Percentiles rank a stretch among this genome's conserved stretches.
phyloP scores from a whole-genome alignment of 2,797 vertebrate species.

The Mormyrus hasselquistii region DNA sequence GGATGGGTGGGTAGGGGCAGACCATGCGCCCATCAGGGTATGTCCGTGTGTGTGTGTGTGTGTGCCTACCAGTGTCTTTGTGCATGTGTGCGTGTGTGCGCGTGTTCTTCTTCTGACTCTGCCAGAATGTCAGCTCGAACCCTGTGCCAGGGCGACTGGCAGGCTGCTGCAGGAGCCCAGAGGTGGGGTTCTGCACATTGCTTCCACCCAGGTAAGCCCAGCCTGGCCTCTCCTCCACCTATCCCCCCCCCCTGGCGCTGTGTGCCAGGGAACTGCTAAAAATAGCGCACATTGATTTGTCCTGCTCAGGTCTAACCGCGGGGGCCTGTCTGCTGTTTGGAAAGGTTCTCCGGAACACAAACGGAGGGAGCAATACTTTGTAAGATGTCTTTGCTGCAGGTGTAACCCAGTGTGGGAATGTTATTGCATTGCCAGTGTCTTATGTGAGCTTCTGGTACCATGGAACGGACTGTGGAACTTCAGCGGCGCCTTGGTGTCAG shows the following conservation, averaged over 20 bases:
- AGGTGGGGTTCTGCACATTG: not conserved
- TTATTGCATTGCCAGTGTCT: not conserved
- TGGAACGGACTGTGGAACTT: not conserved
- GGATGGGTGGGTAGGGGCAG: not conserved
- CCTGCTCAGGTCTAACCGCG: not conserved
- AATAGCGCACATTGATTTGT: not conserved
- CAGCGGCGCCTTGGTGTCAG: not conserved
- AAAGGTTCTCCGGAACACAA: not conserved
- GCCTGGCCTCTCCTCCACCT: not conserved
- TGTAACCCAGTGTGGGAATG: not conserved
- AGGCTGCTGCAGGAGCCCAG: not conserved
- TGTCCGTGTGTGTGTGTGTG: conserved; percentile 12
- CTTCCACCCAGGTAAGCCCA: not conserved
- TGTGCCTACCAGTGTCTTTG: not conserved
- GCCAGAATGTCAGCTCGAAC: not conserved
- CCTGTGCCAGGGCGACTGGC: not conserved
- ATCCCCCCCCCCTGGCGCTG: not conserved
- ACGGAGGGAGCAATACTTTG: not conserved
- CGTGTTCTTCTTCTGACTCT: not conserved
- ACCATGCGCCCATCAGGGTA: not conserved
- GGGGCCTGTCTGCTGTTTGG: not conserved
- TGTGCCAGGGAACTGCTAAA: not conserved
- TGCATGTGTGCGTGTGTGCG: not conserved
- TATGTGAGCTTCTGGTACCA: not conserved
- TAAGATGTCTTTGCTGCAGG: conserved; percentile 3